These are phyloP conservation scores for Casuarius casuarius DNA, from an alignment of 2,113 vertebrate genomes.

Conservation along the genomic window DNA sequence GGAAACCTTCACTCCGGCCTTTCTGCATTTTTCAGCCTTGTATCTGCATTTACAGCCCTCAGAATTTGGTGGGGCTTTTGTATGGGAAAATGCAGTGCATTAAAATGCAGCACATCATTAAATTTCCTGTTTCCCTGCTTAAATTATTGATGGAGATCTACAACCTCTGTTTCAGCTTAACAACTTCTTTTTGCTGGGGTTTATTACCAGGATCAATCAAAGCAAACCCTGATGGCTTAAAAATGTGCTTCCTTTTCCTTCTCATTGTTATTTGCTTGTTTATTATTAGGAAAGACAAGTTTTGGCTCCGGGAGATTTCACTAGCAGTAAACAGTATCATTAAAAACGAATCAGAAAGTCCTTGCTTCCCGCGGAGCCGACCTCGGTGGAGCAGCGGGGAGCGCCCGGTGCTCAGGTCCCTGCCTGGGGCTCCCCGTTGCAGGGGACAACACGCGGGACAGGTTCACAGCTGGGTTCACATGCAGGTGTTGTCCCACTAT, in stretches of 20 bases:
- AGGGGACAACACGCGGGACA: neutral
- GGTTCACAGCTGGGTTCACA: accelerated
- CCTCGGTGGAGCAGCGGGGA: neutral
- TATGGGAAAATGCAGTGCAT: neutral
- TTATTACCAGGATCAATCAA: conserved; percentile 70
- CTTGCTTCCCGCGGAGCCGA: accelerated
- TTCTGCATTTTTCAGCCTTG: neutral
- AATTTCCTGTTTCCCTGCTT: neutral
- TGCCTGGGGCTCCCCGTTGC: accelerated
- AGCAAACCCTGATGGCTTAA: conserved; percentile 33
- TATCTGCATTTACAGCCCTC: neutral
- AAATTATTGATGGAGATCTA: conserved; percentile 39
- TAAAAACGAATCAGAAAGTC: conserved; percentile 45
- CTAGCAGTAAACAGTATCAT: conserved; percentile 59
- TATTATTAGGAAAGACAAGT: conserved; percentile 59
- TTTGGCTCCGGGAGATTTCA: conserved; percentile 44
- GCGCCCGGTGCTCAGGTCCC: accelerated
- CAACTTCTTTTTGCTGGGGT: conserved; percentile 20
- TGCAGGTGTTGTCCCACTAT: neutral
- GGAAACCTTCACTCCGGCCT: neutral
- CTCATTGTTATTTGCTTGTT: conserved; percentile 56
- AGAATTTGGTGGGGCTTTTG: neutral
- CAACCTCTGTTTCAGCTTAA: conserved; percentile 32
- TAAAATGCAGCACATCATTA: neutral
- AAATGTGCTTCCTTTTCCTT: conserved; percentile 25